Evolutionary conservation across 2,888 invertebrate species (phyloP), one percentile per base, ranked within the genome.

Genomic region (Germaria angustata): DNA sequence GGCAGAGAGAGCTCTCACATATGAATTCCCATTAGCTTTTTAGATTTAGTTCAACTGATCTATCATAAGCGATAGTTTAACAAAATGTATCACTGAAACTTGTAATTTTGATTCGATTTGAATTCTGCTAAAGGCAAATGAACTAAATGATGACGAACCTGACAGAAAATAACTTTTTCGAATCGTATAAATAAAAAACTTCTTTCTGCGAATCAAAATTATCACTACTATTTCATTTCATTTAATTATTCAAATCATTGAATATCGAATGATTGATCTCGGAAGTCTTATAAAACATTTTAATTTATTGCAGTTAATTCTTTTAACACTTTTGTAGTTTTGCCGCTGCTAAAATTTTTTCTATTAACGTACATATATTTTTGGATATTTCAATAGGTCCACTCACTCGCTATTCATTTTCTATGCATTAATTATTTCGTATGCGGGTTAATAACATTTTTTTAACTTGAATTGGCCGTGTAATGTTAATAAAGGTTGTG

Each of bases 301-400:
- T 34, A 51, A 49, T 68, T 68, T 51, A 77, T 34, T 57, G 39
- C 61, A 20, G 8, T 28, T 68, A n/a, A 59, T 66, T 75, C 15
- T 15, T 41, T 57, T 57, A 46, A 36, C 32, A n/a, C 11, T 77
- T 55, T 28, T n/a, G 61, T 20, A 28, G 39, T 53, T 44, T 28
- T 22, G 39, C 71, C 28, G 28, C 28, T 6, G 28, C 6, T 28
- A 28, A 28, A 5, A 28, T 28, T 6, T 28, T 28, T 28, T 28
- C 6, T 28, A n/a, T n/a, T n/a, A n/a, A n/a, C n/a, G n/a, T n/a
- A n/a, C n/a, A n/a, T n/a, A 5, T 28, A 28, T 28, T 28, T 5
- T 28, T 53, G 17, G 15, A 28, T 34, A 55, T 69, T 69, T 53
- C 28, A n/a, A 22, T 51, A 3, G 53, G 5, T 41, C 28, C 2